Evolutionary conservation across 2,888 invertebrate species (phyloP), one percentile per base, ranked within the genome.

Genomic region (Brachypterus glaber): DNA sequence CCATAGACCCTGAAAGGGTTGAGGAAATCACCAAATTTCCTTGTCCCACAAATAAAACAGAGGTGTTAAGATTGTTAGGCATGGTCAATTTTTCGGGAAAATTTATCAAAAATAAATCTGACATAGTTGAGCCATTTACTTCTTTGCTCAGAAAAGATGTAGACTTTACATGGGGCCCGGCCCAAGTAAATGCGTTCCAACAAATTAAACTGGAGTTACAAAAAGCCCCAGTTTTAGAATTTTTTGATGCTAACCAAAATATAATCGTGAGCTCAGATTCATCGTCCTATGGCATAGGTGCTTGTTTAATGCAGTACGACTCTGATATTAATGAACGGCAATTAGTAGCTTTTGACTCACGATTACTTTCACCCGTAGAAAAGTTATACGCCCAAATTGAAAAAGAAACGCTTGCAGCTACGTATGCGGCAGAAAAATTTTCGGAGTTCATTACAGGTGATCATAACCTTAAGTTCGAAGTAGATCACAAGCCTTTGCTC

Each of bases 11-110:
- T 2, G 41, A 44, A 9, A 39, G 50, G 15, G 37, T 52, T 5
- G n/a, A 37, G n/a, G 48, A 47, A 21, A 49, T 53, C 13, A 8
- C 7, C 11, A 17, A 40, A 12, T 51, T 48, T 36, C 47, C 48
- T 5, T 35, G 39, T 13, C 52, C 54, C 7, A 37, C 29, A 9
- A 48, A 50, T 38, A 50, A 47, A 41, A 38, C 26, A 13, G 43
- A 46, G 30, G n/a, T 55, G 14, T 24, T 40, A 34, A 47, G 30
- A 35, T 40, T 30, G 33, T 33, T 41, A n/a, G 44, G 41, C n/a
- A 41, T 44, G 41, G 4, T 41, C 9, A 35, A 40, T 36, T 45
- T 34, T 29, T 35, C 42, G 9, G 5, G 21, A 14, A 5, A 11
- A 11, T 32, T 32, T 37, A 43, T 45, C 8, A 11, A 17, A 15